Evolutionary conservation across 2,113 vertebrate genomes (phyloP), one percentile per base, ranked within the genome.

Genomic region (Ivindomyrus marchei): DNA sequence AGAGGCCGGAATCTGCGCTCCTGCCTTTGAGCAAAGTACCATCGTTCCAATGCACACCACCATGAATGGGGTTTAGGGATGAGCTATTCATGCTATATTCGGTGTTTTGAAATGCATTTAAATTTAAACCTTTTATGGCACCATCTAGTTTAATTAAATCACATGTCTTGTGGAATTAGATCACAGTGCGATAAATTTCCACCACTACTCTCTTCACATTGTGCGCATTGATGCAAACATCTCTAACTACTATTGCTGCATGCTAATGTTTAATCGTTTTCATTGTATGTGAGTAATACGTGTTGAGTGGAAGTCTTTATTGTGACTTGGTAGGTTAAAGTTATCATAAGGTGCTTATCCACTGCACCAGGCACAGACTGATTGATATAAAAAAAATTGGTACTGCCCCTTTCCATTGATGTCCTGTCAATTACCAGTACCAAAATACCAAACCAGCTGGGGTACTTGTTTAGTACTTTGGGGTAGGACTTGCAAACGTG

Each of bases 71-170:
- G 19, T 87, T 53, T 83, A 36, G 21, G 58, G 39, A 50, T 7
- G 39, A 5, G 21, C 36, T 36, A n/a, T 6, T 7, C 39, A 66
- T 87, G 58, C 87, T 89, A 85, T 88, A 89, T 87, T 89, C 31
- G 58, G 42, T 11, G n/a, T n/a, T 85, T 85, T 47, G 45, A 45
- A 49, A 13, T 47, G 17, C 84, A 27, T 13, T 86, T 47, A 49
- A 31, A 86, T 49, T 3, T 86, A 24, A 50, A 86, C 39, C 49
- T 87, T 87, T 56, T 56, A 87, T 39, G 49, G 47, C 31, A 53
- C 49, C 13, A 1, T 10, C 49, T 87, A 50, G 86, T 36, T 27
- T 49, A 85, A 80, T 80, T 36, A 80, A 19, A 80, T 80, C 74
- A 80, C 74, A 36, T 17, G 17, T 4, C 36, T 80, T 19, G 19